These are phyloP conservation scores for Drosophila engyochracea DNA, from an alignment of 2,888 invertebrate genomes.

Conservation along the genomic window DNA sequence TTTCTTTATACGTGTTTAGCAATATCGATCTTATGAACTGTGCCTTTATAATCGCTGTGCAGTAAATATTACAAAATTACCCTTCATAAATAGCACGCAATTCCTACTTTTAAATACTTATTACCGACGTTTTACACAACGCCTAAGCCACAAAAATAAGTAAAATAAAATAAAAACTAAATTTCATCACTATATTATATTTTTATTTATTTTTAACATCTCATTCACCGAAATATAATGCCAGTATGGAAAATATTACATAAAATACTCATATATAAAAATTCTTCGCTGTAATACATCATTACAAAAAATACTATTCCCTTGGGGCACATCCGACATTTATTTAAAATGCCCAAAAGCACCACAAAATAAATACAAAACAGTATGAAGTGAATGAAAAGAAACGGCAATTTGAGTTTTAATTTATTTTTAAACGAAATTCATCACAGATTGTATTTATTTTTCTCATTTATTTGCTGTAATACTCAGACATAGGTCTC, in stretches of 20 bases:
- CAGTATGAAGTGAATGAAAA: background rate
- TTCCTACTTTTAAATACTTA: no score
- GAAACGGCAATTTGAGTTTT: background rate
- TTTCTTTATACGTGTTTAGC: no score
- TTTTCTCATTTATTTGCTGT: conserved; percentile 24
- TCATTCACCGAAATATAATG: background rate
- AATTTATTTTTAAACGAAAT: background rate
- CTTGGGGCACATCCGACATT: background rate
- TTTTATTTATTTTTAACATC: background rate
- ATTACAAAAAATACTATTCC: background rate
- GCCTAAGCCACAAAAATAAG: no score
- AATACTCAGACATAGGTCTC: conserved; percentile 40
- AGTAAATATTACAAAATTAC: no score
- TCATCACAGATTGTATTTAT: conserved; percentile 12
- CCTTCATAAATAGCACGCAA: no score
- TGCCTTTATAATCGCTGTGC: no score
- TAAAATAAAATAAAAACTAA: no score
- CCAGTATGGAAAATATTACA: background rate
- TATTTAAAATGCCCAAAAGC: background rate
- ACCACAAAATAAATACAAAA: background rate
- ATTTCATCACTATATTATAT: background rate
- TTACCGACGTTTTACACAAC: no score
- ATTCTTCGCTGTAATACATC: background rate
- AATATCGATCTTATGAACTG: no score
- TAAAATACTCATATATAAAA: background rate